A percentile compares a stretch with the other conserved stretches of the same genome.
Conservation (phyloP, 2,888 invertebrate genomes). For the Elmis aenea region DNA sequence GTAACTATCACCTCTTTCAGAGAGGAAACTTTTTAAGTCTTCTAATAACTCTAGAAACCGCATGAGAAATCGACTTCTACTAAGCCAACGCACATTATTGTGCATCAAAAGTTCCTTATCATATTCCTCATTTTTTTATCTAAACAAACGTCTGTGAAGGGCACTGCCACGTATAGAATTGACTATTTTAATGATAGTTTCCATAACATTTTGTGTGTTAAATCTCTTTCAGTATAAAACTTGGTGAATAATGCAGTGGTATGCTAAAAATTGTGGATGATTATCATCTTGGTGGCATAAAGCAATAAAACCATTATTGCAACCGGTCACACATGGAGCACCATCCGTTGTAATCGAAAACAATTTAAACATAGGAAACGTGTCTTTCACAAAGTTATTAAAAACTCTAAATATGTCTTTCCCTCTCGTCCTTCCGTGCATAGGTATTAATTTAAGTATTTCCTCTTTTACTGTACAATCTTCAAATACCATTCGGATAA, state of each 20-base stretch:
- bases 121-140: too few relatives aligned
- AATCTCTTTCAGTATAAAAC: conserved; percentile 11
- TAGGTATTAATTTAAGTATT: conserved; percentile 21
- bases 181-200: conserved; percentile 3
- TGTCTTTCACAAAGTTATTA: conserved; percentile 22
- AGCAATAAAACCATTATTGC: conserved; percentile 22
- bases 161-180: conserved; percentile 1
- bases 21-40: conserved; percentile 23
- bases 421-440: conserved; percentile 22
- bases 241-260: conserved; percentile 13
- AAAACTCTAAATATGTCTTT: conserved; percentile 24
- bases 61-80: conserved; percentile 20
- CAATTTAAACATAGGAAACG: conserved; percentile 23
- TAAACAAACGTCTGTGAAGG: conserved; percentile 3
- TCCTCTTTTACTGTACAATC: conserved; percentile 22
- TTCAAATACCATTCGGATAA: conserved; percentile 23
- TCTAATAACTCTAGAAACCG: conserved; percentile 24
- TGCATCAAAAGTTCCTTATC: too few relatives aligned
- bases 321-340: conserved; percentile 26
- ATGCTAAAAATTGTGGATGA: conserved; percentile 19
- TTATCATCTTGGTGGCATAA: conserved; percentile 15
- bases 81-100: conserved; percentile 13
- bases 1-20: conserved; percentile 23
- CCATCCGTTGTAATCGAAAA: conserved; percentile 27
- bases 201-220: conserved; percentile 13